These are phyloP conservation scores for Stegastes partitus DNA, from an alignment of 2,113 vertebrate genomes.

Conservation along the genomic window DNA sequence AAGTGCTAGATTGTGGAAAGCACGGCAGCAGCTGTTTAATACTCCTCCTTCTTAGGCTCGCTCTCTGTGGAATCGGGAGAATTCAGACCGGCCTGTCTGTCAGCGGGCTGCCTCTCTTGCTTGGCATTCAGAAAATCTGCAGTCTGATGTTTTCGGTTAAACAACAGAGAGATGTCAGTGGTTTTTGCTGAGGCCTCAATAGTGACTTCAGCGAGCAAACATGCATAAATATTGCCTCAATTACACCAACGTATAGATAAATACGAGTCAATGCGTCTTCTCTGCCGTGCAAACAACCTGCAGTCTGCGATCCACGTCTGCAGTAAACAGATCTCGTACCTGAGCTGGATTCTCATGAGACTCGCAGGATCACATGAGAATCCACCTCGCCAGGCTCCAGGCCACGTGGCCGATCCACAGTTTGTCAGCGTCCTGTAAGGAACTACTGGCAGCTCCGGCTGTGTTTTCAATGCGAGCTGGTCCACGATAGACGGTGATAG, in stretches of 20 bases:
- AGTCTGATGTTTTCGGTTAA: constrained; percentile 38
- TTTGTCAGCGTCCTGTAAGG: too few relatives aligned
- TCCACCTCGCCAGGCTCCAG: too few relatives aligned
- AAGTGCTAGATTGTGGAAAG: constrained; percentile 59
- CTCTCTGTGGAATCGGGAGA: constrained; percentile 43
- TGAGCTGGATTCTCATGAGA: too few relatives aligned
- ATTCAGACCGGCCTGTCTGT: constrained; percentile 30
- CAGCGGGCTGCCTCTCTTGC: constrained; percentile 14
- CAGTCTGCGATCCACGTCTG: background rate
- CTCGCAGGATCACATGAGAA: too few relatives aligned
- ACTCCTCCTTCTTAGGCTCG: constrained; percentile 42
- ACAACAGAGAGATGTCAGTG: background rate
- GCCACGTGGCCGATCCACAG: too few relatives aligned
- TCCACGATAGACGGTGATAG: too few relatives aligned
- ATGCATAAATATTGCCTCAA: background rate
- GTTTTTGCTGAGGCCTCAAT: background rate
- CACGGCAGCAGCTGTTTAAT: constrained; percentile 64
- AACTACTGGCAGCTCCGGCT: too few relatives aligned
- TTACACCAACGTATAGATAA: background rate
- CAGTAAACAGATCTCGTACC: background rate
- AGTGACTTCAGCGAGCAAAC: background rate
- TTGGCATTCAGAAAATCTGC: constrained; percentile 26
- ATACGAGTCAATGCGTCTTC: background rate
- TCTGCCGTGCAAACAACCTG: background rate
- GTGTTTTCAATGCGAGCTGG: too few relatives aligned